Conservation (phyloP, 2,888 invertebrate genomes). For the Ischnura elegans region DNA sequence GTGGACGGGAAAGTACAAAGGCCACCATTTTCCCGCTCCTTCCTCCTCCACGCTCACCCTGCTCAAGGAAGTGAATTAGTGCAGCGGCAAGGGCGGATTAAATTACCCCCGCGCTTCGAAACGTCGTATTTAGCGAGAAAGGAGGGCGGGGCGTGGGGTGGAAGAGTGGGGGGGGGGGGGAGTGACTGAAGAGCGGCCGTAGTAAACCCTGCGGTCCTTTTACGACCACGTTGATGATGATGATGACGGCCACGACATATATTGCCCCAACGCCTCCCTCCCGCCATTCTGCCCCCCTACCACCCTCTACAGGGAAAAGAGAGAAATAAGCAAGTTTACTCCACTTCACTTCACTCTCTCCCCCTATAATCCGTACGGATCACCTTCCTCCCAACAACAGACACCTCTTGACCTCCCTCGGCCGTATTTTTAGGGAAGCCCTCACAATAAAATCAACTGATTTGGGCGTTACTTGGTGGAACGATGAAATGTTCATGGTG, state of each 20-base stretch:
- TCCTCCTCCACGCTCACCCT: no score
- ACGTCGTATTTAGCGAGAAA: background rate
- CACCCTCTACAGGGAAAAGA: background rate
- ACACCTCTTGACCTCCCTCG: background rate
- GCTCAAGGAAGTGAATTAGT: background rate
- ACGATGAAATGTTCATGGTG: no score
- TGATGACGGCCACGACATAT: background rate
- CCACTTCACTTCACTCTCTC: background rate
- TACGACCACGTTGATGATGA: conserved; percentile 11
- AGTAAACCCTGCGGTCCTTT: conserved; percentile 3
- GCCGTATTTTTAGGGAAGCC: background rate
- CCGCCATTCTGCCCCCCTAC: background rate
- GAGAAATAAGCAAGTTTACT: background rate
- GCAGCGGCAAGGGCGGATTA: background rate
- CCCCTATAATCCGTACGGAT: background rate
- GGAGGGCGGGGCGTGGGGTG: background rate
- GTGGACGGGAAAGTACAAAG: background rate
- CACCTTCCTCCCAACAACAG: background rate
- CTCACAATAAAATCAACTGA: background rate
- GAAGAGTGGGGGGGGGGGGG: no score
- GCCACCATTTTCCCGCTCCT: background rate
- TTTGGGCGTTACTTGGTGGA: no score
- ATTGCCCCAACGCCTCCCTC: background rate
- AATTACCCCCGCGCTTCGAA: background rate
- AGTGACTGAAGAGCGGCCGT: background rate